Evolutionary conservation across 2,797 vertebrate genomes (phyloP), one percentile per base, ranked within the genome.

Genomic region (Parambassis ranga): DNA sequence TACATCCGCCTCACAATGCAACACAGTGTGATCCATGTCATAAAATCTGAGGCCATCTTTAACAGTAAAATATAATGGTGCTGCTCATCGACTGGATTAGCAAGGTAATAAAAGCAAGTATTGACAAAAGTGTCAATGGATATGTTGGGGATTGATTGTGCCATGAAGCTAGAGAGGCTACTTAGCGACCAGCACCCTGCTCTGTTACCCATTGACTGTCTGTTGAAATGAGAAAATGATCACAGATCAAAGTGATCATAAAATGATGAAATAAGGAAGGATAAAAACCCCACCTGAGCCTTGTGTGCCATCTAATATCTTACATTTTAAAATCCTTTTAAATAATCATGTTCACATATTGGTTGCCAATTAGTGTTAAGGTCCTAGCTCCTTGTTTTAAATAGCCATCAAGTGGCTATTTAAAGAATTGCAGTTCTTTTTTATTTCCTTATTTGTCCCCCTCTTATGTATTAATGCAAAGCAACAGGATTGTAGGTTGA

Each of bases 71-170:
- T 79, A 82, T 79, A 75, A 86, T 39, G 37, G 58, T 52, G 44
- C 61, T 10, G 78, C 63, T 68, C 33, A 87, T 78, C 7, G 79
- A 90, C 87, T 68, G 68, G 77, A 89, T 87, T 79, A 84, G 71
- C 47, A 38, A 59, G 70, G 77, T 84, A 86, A 88, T 88, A 85
- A 79, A 87, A 81, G 57, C 55, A 55, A 14, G 71, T 87, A 91
- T 87, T 84, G 82, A 89, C 82, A 66, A 81, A 89, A 73, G 38
- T 80, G 82, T 88, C 87, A 84, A 85, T 84, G 52, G 62, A 67
- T 83, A 51, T 46, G 23, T 75, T 80, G 47, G 59, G 73, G 79
- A 90, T 85, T 83, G 82, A 90, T 84, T 71, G 75, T 71, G 56
- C 62, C 47, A 64, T 77, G 56, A 74, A 71, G 66, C 49, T 42